phyloP scores from a whole-genome alignment of 2,888 invertebrate species.

The Patella ulyssiponensis region DNA sequence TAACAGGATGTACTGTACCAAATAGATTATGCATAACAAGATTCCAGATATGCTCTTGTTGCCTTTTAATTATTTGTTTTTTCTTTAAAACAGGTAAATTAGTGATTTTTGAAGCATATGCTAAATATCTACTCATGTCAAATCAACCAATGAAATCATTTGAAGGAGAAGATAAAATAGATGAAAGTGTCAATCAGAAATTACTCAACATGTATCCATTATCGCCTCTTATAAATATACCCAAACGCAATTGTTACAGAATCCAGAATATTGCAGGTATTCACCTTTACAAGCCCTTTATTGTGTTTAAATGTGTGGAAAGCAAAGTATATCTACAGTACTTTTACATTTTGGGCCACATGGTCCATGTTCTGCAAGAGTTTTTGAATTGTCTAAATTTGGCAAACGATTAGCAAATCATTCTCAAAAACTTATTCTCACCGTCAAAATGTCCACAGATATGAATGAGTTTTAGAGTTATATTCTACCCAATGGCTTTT shows the following conservation, averaged over 20 bases:
- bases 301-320: too few relatives aligned
- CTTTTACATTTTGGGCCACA: too few relatives aligned
- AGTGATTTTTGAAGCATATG: slow-evolving; percentile 78
- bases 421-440: too few relatives aligned
- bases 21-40: too few relatives aligned
- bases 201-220: slow-evolving; percentile 85
- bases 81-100: slow-evolving; percentile 42
- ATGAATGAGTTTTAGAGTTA: too few relatives aligned
- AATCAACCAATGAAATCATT: slow-evolving; percentile 77
- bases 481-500: too few relatives aligned
- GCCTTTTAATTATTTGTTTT: not conserved
- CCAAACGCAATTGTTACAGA: slow-evolving; percentile 37
- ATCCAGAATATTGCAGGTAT: slow-evolving; percentile 45
- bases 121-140: slow-evolving; percentile 80
- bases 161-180: slow-evolving; percentile 72
- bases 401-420: too few relatives aligned
- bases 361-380: too few relatives aligned
- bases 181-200: slow-evolving; percentile 74
- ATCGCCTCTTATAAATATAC: slow-evolving; percentile 78
- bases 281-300: not conserved
- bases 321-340: too few relatives aligned
- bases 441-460: too few relatives aligned
- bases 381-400: too few relatives aligned
- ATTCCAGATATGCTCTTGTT: too few relatives aligned
- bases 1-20: not conserved